Conservation (phyloP, 2,797 vertebrate species). For the Anniella stebbinsi region DNA sequence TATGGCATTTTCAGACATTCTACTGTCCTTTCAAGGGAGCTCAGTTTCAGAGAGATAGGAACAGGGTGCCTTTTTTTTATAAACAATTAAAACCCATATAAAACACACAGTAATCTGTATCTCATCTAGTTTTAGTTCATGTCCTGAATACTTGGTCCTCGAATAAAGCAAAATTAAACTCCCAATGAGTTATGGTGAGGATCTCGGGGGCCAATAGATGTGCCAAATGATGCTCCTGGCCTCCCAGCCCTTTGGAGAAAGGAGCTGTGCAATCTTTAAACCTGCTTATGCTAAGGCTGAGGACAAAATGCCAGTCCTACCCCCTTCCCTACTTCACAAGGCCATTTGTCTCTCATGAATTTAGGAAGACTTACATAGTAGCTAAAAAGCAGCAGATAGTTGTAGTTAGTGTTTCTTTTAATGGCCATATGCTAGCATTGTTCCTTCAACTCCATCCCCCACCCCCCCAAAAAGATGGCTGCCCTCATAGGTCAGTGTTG, state of each 20-base stretch:
- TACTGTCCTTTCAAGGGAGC: not conserved
- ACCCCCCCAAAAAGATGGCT: too few relatives aligned
- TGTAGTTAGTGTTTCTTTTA: not conserved
- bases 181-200: not conserved
- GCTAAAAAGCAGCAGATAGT: not conserved
- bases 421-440: too few relatives aligned
- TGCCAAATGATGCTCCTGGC: not conserved
- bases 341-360: not conserved
- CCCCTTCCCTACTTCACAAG: too few relatives aligned
- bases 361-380: not conserved
- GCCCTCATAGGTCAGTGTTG: not conserved
- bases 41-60: not conserved
- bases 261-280: not conserved
- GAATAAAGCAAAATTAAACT: not conserved
- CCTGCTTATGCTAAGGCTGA: not conserved
- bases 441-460: too few relatives aligned
- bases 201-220: too few relatives aligned
- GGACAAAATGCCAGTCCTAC: not conserved
- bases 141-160: not conserved
- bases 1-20: not conserved
- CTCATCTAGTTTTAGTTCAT: not conserved
- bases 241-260: not conserved
- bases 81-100: not conserved
- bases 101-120: not conserved
- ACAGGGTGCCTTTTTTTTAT: not conserved